Evolutionary conservation across 92 coral and sea anemone genomes (phyloP), one percentile per base, ranked within the genome.

Genomic region (Zoanthus solanderi): DNA sequence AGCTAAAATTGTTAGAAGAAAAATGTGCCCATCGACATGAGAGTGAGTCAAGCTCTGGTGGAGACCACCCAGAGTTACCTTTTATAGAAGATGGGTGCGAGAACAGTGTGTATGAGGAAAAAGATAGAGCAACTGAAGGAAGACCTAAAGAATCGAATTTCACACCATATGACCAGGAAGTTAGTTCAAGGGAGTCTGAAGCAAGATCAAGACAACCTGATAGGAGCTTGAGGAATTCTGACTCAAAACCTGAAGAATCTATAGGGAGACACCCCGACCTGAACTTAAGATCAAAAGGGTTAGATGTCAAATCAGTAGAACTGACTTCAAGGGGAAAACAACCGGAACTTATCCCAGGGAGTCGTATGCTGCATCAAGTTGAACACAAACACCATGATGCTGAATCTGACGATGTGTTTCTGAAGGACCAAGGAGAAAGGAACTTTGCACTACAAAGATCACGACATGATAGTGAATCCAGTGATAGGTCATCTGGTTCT

Each of bases 391-490:
- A 45, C 3, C 71, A 68, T 18, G 85, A 81, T 23, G 52, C 58
- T 48, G 90, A 91, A 45, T 83, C 71, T 5, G 93, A 91, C 44
- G 84, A 78, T 34, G 71, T 60, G 4, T 50, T 75, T 50, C 1
- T 75, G 31, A 84, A 91, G 76, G 89, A 34, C 78, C 86, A 91
- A 45, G 23, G 61, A 18, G 85, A 81, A 45, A 66, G 75, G 65
- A 29, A 9, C 4, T 47, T 83, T 50, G 65, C 66, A 7, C 56
- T 46, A 4, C 88, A 72, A 72, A 84, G 98, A 48, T 82, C 86
- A 57, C 86, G 98, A 76, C 90, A 90, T 42, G 98, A 95, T 88
- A 95, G 98, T 50, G 98, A 95, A 29, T 95, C 98, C 0, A 95
- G 98, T 85, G 98, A 95, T 78, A 84, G 88, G 9, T 91, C 93